Percentiles rank a stretch among this genome's conserved stretches.
These are phyloP conservation scores for Ceratina australensis DNA, from an alignment of 1,140 invertebrate genomes.

Conservation along the genomic window DNA sequence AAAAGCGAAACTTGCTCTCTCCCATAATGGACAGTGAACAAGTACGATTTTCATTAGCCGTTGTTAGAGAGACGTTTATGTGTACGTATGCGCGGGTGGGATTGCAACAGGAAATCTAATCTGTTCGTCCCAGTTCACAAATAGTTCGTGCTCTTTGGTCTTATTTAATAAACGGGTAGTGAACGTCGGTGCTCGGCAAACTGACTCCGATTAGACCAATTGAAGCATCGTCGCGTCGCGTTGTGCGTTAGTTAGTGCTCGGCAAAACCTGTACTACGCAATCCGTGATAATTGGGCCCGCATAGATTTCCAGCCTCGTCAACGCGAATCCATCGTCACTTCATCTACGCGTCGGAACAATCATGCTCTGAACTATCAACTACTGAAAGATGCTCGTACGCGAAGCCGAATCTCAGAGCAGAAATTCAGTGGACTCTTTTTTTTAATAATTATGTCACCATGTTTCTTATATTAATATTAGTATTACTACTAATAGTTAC, in stretches of 20 bases:
- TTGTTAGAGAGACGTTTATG: slow-evolving; percentile 32
- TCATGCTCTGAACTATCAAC: no score
- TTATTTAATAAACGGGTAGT: slow-evolving; percentile 62
- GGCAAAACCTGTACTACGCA: slow-evolving; percentile 38
- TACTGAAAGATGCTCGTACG: no score
- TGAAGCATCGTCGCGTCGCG: slow-evolving; percentile 34
- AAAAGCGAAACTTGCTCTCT: neutral
- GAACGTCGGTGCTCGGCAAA: slow-evolving; percentile 50
- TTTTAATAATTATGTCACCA: no score
- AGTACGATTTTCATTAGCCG: slow-evolving; percentile 34
- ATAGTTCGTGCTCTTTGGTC: slow-evolving; percentile 58
- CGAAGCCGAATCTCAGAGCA: no score
- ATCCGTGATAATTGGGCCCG: slow-evolving; percentile 33
- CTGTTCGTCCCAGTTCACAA: slow-evolving; percentile 53
- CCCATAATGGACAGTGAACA: neutral
- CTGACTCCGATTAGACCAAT: slow-evolving; percentile 56
- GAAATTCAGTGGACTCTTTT: no score
- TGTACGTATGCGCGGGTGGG: slow-evolving; percentile 21
- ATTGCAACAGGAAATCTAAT: slow-evolving; percentile 56
- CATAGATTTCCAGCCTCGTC: slow-evolving; percentile 28
- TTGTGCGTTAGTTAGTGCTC: slow-evolving; percentile 9
- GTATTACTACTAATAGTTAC: no score
- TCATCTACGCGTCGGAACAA: neutral
- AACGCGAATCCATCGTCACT: no score
- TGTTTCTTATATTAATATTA: no score